Evolutionary conservation across 2,888 invertebrate genomes (phyloP).

Genomic region (Yponomeuta malinellus): DNA sequence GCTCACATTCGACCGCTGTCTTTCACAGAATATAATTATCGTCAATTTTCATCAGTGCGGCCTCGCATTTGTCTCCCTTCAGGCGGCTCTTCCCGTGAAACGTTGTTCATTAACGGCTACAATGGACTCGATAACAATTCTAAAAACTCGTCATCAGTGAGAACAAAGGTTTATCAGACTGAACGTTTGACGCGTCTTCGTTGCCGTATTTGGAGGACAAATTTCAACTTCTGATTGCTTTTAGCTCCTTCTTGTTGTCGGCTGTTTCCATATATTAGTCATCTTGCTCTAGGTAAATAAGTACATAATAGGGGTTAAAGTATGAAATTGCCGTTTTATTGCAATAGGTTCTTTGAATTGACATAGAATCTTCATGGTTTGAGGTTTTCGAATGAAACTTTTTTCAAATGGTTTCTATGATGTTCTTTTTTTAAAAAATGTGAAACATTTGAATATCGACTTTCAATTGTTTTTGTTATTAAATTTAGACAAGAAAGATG

Average conservation of each 20-base stretch:
- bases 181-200: constrained; percentile 25
- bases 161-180: constrained; percentile 41
- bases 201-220: background rate
- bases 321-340: too few species aligned
- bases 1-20: constrained; percentile 2
- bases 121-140: constrained; percentile 58
- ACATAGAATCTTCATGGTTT: too few species aligned
- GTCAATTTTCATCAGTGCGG: constrained; percentile 30
- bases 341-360: too few species aligned
- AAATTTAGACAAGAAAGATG: too few species aligned
- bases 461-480: too few species aligned
- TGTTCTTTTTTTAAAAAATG: too few species aligned
- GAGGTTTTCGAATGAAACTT: too few species aligned
- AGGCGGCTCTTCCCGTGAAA: constrained; percentile 40
- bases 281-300: background rate
- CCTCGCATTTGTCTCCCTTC: constrained; percentile 38
- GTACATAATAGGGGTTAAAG: too few species aligned
- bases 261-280: background rate
- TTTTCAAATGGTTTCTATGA: too few species aligned
- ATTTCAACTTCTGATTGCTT: background rate
- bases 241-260: background rate
- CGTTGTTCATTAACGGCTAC: constrained; percentile 51
- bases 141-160: constrained; percentile 45
- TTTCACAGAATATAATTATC: constrained; percentile 28
- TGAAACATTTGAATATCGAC: too few species aligned